Evolutionary conservation across 2,797 vertebrate genomes (phyloP), one percentile per base, ranked within the genome.

Genomic region (Pteropus rufus): DNA sequence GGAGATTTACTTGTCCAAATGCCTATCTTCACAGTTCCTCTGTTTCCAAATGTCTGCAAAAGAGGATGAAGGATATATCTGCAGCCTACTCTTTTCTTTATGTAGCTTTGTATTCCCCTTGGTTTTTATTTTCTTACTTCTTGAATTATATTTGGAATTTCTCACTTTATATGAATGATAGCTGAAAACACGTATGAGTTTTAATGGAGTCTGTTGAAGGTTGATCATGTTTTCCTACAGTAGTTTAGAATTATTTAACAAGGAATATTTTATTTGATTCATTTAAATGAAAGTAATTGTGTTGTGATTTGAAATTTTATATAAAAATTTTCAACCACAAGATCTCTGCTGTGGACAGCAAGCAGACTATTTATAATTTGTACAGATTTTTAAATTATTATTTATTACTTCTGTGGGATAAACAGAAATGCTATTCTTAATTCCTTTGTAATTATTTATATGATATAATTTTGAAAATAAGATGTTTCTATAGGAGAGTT

Each of bases 381-480:
- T 95, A 36, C 15, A 91, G 21, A n/a, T 82, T 97, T 88, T 76
- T 46, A 85, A 93, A 75, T 76, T 90, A 69, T 52, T 76, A 92
- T 10, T 76, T 39, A 62, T 94, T 67, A 85, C 41, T 80, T 90
- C 16, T 94, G 21, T 58, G 54, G 21, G 39, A 11, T 88, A 89
- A 95, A 77, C 89, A 93, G 65, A 96, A 97, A 86, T 92, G 54
- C 67, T 85, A 92, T n/a, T 41, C 93, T 87, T 85, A 93, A 83
- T 92, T 94, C 62, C 16, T 96, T 94, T 96, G 70, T 96, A 93
- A 86, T 96, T 97, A 89, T 84, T 96, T 95, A n/a, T 90, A 58
- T 96, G 86, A 54, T 60, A 86, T 41, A 88, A 92, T 92, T 97
- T 97, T 96, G 91, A 91, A 97, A 91, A 93, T 90, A 92, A 97